Base-by-base conservation (phyloP, 2,113 vertebrate species). In the Australoheros scitulus region DNA sequence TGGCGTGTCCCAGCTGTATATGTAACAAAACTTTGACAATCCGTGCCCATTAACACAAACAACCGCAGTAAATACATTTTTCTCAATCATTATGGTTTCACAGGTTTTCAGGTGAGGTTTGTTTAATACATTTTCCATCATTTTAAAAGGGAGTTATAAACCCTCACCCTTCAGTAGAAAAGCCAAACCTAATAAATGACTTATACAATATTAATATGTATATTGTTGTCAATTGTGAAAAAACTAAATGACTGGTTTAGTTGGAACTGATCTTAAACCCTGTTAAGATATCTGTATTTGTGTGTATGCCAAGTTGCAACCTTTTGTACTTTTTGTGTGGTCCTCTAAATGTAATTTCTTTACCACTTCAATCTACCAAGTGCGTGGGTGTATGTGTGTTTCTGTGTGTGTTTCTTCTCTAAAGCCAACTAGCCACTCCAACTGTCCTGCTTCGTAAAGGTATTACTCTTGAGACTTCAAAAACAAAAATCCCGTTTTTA, bases 381-480 rank as follows among this genome's bases (percentile, higher is more conserved):
- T 52, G 2, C 13, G 68, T 55, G 68, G 2, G 18, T 4, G 4
- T 55, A 52, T 26, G 20, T 18, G 34, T 34, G 32, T 32, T 3
- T 29, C 1, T 9, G 43, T 3, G 65, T 52, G 26, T 34, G 26
- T 72, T 72, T 34, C 47, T 72, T 34, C 26, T 26, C 47, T 72
- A 34, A 72, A n/a, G 47, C 26, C 26, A 72, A 34, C 26, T 55
- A 34, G 68, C 68, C 68, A 72, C 68, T 72, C 52, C 18, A 72
- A 34, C 68, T 55, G 47, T 72, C 68, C 47, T 0, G 1, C 68
- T 72, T n/a, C 68, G 13, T 29, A 72, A 72, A 34, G 47, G 26
- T 7, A 72, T 55, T 72, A n/a, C 68, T 72, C 50, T 55, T 72
- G 1, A 72, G 68, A 72, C 26, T 72, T 72, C 68, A 72, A 72